Evolutionary conservation across 2,888 invertebrate species (phyloP).

Genomic region (Diogma glabrata): DNA sequence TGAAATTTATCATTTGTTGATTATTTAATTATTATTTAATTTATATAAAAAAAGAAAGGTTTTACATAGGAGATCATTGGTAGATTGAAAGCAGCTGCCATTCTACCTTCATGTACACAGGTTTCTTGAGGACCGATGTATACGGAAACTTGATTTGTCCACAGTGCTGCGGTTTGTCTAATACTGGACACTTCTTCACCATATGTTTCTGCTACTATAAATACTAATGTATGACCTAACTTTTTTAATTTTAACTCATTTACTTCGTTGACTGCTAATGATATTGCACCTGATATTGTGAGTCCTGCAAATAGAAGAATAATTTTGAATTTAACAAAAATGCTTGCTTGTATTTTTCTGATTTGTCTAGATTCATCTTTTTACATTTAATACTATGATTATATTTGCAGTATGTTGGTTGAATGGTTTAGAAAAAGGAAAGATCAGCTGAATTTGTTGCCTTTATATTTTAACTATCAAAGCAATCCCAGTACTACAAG

Average conservation of each 20-base stretch:
- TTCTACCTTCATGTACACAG: constrained; percentile 83
- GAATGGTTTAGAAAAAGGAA: no score
- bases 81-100: constrained; percentile 87
- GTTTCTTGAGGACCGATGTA: constrained; percentile 77
- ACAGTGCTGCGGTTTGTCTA: constrained; percentile 68
- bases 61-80: constrained; percentile 96
- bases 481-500: no score
- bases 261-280: constrained; percentile 74
- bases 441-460: no score
- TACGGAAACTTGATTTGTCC: constrained; percentile 72
- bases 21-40: neutral
- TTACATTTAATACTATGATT: no score
- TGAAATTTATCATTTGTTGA: constrained; percentile 41
- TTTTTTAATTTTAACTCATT: constrained; percentile 45
- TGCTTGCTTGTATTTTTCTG: no score
- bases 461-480: no score
- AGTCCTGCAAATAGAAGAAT: constrained; percentile 31
- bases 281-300: constrained; percentile 69
- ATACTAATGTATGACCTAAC: constrained; percentile 61
- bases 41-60: constrained; percentile 27
- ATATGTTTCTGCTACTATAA: constrained; percentile 79
- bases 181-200: constrained; percentile 84
- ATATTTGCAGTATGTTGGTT: no score
- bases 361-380: no score
- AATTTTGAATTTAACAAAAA: no score